A percentile compares a stretch with the other conserved stretches of the same genome.
Conservation (phyloP, 2,797 vertebrate species). For the Paramormyrops hopkinsi region DNA sequence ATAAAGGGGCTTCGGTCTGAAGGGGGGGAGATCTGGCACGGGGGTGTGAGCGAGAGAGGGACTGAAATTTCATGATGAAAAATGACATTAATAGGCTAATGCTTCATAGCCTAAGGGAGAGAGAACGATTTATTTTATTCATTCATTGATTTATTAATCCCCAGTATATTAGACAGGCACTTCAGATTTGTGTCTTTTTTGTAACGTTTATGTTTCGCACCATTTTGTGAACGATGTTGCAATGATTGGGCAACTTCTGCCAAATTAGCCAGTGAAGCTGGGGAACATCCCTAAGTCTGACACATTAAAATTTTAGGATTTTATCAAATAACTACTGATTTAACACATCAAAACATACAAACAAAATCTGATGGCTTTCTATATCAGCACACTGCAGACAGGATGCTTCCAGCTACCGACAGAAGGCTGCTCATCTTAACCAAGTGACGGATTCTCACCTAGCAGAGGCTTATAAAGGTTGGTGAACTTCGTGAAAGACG, state of each 20-base stretch:
- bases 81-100: neutral
- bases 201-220: neutral
- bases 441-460: constrained; percentile 63
- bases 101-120: neutral
- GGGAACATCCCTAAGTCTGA: neutral
- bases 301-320: neutral
- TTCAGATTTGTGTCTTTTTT: neutral
- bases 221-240: neutral
- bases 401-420: neutral
- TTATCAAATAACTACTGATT: neutral
- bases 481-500: constrained; percentile 91
- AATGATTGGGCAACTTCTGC: neutral
- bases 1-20: constrained; percentile 87
- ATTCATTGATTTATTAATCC: neutral
- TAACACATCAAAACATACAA: neutral
- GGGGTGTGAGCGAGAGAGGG: neutral
- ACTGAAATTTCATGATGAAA: neutral
- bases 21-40: constrained; percentile 78
- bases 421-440: neutral
- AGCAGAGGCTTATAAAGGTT: constrained; percentile 96
- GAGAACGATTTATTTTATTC: neutral
- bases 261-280: neutral
- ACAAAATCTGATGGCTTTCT: neutral
- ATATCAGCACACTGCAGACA: neutral
- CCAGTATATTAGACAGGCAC: neutral